Evolutionary conservation across 2,113 vertebrate species (phyloP).

Genomic region (Ploceus nigricollis): DNA sequence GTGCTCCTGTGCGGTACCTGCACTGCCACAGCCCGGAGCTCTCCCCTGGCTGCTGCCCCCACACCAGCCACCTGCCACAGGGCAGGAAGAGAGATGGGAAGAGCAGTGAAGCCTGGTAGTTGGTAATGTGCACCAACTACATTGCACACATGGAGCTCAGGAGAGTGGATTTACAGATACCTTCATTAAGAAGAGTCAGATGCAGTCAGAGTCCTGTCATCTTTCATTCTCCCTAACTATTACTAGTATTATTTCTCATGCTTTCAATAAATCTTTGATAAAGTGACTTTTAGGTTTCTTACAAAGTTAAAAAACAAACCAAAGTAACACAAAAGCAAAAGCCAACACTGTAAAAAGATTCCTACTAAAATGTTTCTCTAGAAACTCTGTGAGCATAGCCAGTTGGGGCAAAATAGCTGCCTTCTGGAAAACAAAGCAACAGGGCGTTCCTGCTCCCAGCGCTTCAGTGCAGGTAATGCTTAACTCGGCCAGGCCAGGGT

Average conservation of each 20-base stretch:
- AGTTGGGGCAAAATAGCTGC: not conserved
- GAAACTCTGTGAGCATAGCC: not conserved
- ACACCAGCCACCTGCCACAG: not conserved
- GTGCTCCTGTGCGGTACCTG: not conserved
- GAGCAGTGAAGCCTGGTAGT: not conserved
- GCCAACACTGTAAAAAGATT: not conserved
- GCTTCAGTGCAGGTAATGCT: not conserved
- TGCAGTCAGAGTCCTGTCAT: not conserved
- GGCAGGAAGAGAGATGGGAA: not conserved
- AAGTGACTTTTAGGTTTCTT: not conserved
- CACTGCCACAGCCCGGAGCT: not conserved
- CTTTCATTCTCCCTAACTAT: not conserved
- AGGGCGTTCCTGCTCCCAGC: not conserved
- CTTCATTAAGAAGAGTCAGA: not conserved
- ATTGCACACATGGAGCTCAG: not conserved
- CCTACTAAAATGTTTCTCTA: not conserved
- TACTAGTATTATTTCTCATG: not conserved
- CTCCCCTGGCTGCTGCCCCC: not conserved
- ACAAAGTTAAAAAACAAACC: not conserved
- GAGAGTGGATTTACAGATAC: not conserved
- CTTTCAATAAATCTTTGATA: not conserved
- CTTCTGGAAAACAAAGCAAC: not conserved
- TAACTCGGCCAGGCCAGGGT: rapidly evolving
- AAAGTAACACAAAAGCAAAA: not conserved
- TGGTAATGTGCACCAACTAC: not conserved